Evolutionary conservation across 1,140 invertebrate genomes (phyloP).

Genomic region (Penaeus chinensis): DNA sequence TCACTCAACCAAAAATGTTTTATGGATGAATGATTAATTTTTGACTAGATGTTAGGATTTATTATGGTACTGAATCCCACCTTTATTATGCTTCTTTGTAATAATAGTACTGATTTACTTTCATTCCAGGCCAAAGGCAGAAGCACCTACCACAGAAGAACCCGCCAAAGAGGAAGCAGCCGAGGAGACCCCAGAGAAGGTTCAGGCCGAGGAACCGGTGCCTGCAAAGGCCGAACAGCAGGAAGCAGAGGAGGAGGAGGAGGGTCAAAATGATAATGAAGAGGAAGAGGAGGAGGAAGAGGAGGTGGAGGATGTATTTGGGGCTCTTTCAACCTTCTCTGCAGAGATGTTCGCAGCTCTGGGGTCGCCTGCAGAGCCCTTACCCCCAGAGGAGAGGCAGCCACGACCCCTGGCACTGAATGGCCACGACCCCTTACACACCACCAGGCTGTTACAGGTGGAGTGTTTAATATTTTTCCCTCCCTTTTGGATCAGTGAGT

Average conservation of each 20-base stretch:
- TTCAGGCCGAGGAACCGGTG: neutral
- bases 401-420: constrained; percentile 45
- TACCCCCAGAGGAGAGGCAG: constrained; percentile 49
- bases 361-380: constrained; percentile 55
- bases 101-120: neutral
- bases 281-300: constrained; percentile 57
- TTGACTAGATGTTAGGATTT: no score
- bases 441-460: constrained; percentile 61
- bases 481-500: neutral
- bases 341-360: constrained; percentile 52
- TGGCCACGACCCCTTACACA: constrained; percentile 33
- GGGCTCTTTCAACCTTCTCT: constrained; percentile 40
- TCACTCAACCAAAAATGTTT: no score
- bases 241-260: neutral
- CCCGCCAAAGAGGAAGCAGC: neutral
- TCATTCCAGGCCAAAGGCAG: neutral
- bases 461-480: neutral
- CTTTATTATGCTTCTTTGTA: no score
- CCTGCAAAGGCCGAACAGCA: neutral
- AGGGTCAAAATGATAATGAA: neutral
- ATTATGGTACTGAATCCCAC: no score
- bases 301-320: constrained; percentile 61
- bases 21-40: no score
- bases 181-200: neutral
- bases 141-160: neutral